phyloP scores from a whole-genome alignment of 2,797 vertebrate species.

The Rachycentron canadum region DNA sequence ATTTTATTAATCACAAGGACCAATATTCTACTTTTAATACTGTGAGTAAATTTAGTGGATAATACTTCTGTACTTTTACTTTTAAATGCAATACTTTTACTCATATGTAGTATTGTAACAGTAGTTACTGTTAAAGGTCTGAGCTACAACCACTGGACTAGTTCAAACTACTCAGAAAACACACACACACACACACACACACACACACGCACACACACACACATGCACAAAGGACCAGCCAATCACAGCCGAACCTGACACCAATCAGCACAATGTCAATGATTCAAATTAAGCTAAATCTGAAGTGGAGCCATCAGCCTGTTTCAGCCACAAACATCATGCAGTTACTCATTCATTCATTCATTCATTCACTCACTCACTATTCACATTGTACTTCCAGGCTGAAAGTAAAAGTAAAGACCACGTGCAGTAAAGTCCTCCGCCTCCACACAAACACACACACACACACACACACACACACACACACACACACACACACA shows the following conservation, averaged over 20 bases:
- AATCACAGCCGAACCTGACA: conserved; percentile 41
- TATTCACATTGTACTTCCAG: conserved; percentile 3
- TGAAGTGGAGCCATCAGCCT: background rate
- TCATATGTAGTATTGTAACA: background rate
- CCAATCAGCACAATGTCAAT: conserved; percentile 18
- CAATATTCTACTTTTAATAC: background rate
- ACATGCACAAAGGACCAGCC: conserved; percentile 33
- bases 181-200: conserved; percentile 17
- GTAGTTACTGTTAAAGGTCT: background rate
- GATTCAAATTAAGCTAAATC: conserved; percentile 7
- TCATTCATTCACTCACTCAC: conserved; percentile 8
- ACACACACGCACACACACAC: conserved; percentile 10
- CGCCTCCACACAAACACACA: conserved; percentile 32
- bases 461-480: conserved; percentile 7
- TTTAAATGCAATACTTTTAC: too few relatives aligned
- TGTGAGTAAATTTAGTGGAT: background rate
- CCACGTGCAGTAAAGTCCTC: conserved; percentile 45
- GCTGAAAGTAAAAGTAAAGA: conserved; percentile 47
- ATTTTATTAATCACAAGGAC: background rate
- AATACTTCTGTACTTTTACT: too few relatives aligned
- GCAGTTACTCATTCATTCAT: background rate
- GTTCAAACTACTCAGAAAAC: conserved; percentile 13
- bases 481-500: conserved; percentile 24
- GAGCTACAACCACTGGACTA: background rate
- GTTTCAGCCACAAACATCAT: background rate